phyloP scores from a whole-genome alignment of 2,888 invertebrate genomes.

The Pyrochroa serraticornis region DNA sequence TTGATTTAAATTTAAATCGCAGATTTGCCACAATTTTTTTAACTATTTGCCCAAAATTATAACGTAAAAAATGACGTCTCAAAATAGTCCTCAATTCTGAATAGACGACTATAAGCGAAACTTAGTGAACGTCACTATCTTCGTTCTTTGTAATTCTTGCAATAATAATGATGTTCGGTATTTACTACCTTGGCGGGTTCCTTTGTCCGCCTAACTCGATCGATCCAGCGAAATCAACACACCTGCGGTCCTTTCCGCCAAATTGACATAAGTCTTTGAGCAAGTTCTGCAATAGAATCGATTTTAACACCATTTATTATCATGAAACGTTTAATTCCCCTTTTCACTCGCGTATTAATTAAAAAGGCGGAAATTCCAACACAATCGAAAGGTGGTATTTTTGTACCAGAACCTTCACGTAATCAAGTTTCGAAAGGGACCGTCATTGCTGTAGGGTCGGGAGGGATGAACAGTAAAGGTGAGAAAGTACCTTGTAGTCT shows the following conservation, averaged over 20 bases:
- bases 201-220: constrained; percentile 3
- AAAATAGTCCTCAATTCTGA: too few species aligned
- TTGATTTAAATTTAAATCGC: too few species aligned
- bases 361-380: constrained; percentile 38
- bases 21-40: not conserved
- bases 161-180: not conserved
- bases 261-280: not conserved
- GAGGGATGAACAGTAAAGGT: constrained; percentile 66
- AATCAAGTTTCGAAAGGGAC: constrained; percentile 35
- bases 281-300: too few species aligned
- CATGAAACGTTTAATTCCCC: constrained; percentile 38
- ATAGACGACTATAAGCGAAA: too few species aligned
- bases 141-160: too few species aligned
- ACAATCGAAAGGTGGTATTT: constrained; percentile 44
- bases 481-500: constrained; percentile 77
- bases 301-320: not conserved
- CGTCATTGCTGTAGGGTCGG: constrained; percentile 47
- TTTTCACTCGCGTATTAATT: constrained; percentile 44
- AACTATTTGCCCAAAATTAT: not conserved
- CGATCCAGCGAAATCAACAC: constrained; percentile 6
- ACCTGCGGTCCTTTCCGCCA: not conserved
- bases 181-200: not conserved
- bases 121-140: too few species aligned
- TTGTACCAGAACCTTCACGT: constrained; percentile 40
- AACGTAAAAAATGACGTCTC: not conserved